Percentiles rank a stretch among this genome's conserved stretches.
These are phyloP conservation scores for rat (Rattus norvegicus) DNA, from an alignment of 2,113 vertebrate species.

Conservation along the genomic window DNA sequence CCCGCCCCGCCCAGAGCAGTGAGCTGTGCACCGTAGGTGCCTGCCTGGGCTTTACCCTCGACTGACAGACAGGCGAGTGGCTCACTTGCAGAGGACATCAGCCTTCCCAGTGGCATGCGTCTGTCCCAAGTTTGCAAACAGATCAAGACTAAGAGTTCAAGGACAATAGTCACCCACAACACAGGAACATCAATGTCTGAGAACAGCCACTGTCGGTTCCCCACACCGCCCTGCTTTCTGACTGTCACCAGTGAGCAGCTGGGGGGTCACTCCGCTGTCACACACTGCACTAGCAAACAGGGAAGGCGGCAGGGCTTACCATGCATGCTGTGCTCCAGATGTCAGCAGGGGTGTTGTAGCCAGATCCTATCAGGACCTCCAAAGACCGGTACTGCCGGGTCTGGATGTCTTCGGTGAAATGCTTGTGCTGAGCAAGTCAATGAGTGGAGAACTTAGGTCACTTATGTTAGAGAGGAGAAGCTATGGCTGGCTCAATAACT, in stretches of 20 bases:
- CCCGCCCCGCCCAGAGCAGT: not conserved
- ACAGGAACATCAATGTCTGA: not conserved
- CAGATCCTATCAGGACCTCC: constrained; percentile 95
- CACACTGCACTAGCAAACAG: not conserved
- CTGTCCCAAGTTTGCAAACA: not conserved
- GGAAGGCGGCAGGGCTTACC: constrained; percentile 85
- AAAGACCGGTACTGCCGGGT: constrained; percentile 96
- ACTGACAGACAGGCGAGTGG: not conserved
- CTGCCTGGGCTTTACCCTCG: not conserved
- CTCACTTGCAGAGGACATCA: not conserved
- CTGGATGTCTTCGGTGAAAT: constrained; percentile 99
- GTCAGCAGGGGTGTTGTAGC: constrained; percentile 97
- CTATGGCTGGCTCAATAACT: constrained; percentile 25
- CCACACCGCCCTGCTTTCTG: not conserved
- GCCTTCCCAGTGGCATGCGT: not conserved
- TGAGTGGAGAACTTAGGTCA: constrained; percentile 31
- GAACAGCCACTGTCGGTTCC: not conserved
- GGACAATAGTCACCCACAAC: not conserved
- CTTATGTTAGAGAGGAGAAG: constrained; percentile 16
- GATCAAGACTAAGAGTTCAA: not conserved
- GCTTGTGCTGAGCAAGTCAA: constrained; percentile 90
- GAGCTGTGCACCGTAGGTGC: not conserved
- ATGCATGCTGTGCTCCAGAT: constrained; percentile 99
- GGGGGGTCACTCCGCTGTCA: not conserved
- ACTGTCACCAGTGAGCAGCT: not conserved